A percentile compares a stretch with the other conserved stretches of the same genome.
Evolutionary conservation across 2,113 vertebrate genomes (phyloP).

Genomic region (Vombatus ursinus): DNA sequence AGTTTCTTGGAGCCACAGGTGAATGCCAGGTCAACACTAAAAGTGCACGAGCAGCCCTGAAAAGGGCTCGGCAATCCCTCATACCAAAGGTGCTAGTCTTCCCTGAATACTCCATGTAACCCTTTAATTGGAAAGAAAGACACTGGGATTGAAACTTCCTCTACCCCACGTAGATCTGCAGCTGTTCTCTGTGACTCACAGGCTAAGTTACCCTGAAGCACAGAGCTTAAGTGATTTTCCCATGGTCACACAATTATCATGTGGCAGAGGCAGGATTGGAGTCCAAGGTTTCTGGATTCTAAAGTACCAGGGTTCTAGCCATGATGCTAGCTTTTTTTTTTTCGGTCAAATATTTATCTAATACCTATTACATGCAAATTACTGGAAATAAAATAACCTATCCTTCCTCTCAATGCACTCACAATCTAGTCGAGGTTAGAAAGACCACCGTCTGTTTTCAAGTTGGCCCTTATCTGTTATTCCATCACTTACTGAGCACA

Average conservation of each 20-base stretch:
- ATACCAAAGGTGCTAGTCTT: no score
- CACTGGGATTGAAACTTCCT: background rate
- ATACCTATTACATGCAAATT: background rate
- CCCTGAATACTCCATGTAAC: background rate
- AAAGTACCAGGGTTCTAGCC: background rate
- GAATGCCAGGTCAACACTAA: no score
- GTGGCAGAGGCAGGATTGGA: background rate
- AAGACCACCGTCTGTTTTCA: background rate
- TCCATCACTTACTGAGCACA: background rate
- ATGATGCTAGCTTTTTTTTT: background rate
- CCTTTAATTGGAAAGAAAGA: background rate
- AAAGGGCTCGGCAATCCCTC: no score
- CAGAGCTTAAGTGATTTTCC: background rate
- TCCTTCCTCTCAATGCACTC: background rate
- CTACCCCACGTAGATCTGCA: no score
- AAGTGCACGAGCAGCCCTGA: no score
- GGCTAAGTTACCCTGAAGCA: background rate
- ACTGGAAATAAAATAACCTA: background rate
- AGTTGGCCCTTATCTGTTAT: background rate
- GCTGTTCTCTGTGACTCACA: background rate
- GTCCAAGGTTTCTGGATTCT: background rate
- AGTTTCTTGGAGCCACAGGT: no score
- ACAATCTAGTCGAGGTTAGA: background rate
- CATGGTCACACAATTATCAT: background rate
- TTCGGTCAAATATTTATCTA: background rate